Evolutionary conservation across 2,888 invertebrate species (phyloP).

Genomic region (Lasioglossum marginatum): DNA sequence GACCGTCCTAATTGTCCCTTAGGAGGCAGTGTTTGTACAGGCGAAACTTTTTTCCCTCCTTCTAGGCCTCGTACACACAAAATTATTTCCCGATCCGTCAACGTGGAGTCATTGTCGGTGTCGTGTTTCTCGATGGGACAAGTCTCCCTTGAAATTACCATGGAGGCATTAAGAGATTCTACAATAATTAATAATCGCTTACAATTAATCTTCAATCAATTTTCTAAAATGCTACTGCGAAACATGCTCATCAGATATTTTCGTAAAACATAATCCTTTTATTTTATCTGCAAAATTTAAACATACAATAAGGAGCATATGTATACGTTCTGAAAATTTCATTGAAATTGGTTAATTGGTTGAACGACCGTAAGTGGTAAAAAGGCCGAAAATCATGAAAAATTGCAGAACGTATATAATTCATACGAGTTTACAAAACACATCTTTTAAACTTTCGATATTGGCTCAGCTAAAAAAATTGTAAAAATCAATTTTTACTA

Average conservation of each 20-base stretch:
- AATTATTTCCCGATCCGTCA: slow-evolving; percentile 70
- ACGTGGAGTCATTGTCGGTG: slow-evolving; percentile 44
- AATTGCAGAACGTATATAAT: no score
- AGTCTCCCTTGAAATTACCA: slow-evolving; percentile 31
- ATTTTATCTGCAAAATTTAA: neutral
- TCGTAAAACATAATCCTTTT: neutral
- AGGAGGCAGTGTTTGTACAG: slow-evolving; percentile 58
- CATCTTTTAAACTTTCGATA: no score
- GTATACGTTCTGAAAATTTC: no score
- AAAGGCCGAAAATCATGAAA: no score
- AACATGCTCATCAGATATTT: neutral
- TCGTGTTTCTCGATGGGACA: slow-evolving; percentile 46
- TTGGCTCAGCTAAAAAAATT: no score
- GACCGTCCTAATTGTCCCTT: slow-evolving; percentile 70
- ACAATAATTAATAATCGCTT: neutral
- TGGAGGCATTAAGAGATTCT: neutral
- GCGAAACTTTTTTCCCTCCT: slow-evolving; percentile 55
- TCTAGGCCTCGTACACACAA: slow-evolving; percentile 62
- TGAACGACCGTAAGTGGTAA: no score
- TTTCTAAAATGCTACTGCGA: neutral
- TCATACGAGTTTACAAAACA: no score
- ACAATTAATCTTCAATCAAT: neutral
- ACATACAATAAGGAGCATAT: neutral
- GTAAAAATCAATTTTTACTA: no score
- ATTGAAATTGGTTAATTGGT: no score